Conservation (phyloP, 92 coral and sea anemone genomes). For the Virgularia gustaviana region DNA sequence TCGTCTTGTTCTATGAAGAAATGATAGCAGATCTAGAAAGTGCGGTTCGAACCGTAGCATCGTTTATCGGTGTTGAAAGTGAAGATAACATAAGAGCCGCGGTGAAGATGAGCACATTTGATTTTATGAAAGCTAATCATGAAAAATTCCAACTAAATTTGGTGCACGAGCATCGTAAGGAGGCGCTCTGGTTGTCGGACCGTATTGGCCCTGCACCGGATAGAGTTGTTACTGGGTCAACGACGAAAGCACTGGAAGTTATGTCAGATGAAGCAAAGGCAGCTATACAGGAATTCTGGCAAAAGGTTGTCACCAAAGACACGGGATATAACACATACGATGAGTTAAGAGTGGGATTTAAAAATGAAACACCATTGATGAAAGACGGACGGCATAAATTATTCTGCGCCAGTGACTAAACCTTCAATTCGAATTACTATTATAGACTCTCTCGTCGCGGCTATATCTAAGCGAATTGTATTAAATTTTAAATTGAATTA, state of each 20-base stretch:
- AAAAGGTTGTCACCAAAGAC: not conserved
- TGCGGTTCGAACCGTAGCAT: constrained; percentile 9
- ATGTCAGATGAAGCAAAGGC: not conserved
- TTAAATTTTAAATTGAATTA: no score
- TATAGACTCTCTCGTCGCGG: no score
- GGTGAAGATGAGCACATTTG: constrained; percentile 11
- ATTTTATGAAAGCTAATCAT: constrained; percentile 3
- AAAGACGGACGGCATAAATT: no score
- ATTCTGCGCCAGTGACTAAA: no score
- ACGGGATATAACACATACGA: constrained; percentile 15
- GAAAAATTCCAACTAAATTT: not conserved
- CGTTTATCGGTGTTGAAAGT: constrained; percentile 6
- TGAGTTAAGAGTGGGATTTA: constrained; percentile 3
- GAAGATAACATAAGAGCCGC: constrained; percentile 4
- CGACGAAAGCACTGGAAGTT: constrained; percentile 1
- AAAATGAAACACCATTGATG: constrained; percentile 12
- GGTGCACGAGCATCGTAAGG: not conserved
- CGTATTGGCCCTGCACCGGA: not conserved
- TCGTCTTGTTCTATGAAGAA: constrained; percentile 52
- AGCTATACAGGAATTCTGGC: constrained; percentile 2
- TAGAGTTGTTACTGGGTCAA: constrained; percentile 6
- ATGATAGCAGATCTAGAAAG: constrained; percentile 42
- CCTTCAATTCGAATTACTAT: no score
- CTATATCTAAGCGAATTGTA: no score
- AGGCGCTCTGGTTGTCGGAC: constrained; percentile 1